Base-by-base conservation (phyloP, 2,797 vertebrate genomes). In the Sibirionetta formosa region DNA sequence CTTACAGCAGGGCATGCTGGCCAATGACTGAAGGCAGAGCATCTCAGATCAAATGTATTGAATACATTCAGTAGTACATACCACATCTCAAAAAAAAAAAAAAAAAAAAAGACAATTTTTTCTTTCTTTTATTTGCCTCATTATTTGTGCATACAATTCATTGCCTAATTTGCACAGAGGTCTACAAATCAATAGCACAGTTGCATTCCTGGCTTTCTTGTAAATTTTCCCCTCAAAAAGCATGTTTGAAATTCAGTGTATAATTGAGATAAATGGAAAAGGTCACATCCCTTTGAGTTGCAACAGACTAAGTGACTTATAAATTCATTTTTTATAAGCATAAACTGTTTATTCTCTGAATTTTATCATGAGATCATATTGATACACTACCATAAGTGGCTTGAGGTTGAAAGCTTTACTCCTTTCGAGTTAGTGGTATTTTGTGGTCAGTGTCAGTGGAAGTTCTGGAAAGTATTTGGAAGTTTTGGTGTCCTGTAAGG, bases 311-410 rank as follows among this genome's bases (percentile, higher is more conserved):
- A 44, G 42, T 44, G 42, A 88, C 82, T 95, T 80, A 69, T 19
- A 63, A 79, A 90, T 93, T 85, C 58, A 29, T 79, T 79, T 96
- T 91, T 93, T 82, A 36, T 83, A 78, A 81, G 27, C 72, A 68
- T 72, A 86, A 94, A 69, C 69, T 90, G 46, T 63, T 88, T 94
- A 64, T 88, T 90, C 60, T 42, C 44, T 83, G 84, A 56, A 38
- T 36, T 64, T 65, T 68, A 61, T 58, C 17, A 22, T 38, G 65
- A 73, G 36, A 61, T 80, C 36, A 36, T 77, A 24, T 10, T 90
- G 72, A 61, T 72, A 19, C 5, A 2, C 35, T 51, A 0, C 36
- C 8, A 2, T 9, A 57, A 61, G 68, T 90, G 82, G 14, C 57
- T 68, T 66, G 56, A 27, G 7, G 3, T 64, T 23, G 44, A 48